Percentiles rank a stretch among this genome's conserved stretches.
These are phyloP conservation scores for Physocephala rufipes DNA, from an alignment of 2,888 invertebrate species.

Conservation along the genomic window DNA sequence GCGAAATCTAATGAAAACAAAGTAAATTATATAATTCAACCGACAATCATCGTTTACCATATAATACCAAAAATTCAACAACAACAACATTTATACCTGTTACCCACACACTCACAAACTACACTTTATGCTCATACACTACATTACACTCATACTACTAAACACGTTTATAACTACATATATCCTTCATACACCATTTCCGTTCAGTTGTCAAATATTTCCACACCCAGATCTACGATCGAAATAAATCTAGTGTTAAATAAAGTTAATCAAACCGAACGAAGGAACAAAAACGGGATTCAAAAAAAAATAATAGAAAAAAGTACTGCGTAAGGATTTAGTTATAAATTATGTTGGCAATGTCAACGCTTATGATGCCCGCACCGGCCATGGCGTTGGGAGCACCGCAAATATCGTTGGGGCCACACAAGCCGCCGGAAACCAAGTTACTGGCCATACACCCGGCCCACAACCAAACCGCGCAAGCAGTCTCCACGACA, in stretches of 20 bases:
- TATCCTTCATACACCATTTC: neutral
- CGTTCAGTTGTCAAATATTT: neutral
- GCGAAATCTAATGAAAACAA: too few species aligned
- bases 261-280: constrained; percentile 6
- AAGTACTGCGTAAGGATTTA: constrained; percentile 53
- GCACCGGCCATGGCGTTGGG: constrained; percentile 66
- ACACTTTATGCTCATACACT: too few species aligned
- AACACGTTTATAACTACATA: too few species aligned
- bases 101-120: constrained; percentile 1
- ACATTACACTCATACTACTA: too few species aligned
- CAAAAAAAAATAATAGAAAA: constrained; percentile 44
- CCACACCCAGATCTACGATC: neutral
- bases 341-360: constrained; percentile 65
- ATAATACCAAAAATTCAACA: constrained; percentile 33
- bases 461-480: constrained; percentile 56
- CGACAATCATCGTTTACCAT: constrained; percentile 27
- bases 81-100: constrained; percentile 10
- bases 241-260: constrained; percentile 7
- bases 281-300: constrained; percentile 30
- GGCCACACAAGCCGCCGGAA: constrained; percentile 66
- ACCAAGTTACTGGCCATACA: constrained; percentile 66
- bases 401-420: constrained; percentile 65
- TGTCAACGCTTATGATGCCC: constrained; percentile 67
- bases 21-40: too few species aligned
- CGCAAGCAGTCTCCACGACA: constrained; percentile 48